Evolutionary conservation across 2,888 invertebrate genomes (phyloP).

Genomic region (Ichneumoninae sp.): DNA sequence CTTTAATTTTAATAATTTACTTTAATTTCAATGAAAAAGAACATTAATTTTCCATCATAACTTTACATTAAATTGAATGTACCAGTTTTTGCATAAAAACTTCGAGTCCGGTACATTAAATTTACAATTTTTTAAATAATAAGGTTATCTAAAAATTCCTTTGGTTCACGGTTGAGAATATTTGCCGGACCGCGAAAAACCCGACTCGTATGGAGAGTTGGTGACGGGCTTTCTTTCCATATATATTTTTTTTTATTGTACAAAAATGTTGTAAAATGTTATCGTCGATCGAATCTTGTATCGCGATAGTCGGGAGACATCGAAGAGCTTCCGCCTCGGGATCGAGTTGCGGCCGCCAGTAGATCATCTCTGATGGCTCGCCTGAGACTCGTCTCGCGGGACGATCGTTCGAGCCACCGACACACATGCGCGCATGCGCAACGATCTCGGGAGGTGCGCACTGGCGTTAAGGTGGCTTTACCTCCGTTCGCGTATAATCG

Average conservation of each 20-base stretch:
- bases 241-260: neutral
- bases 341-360: conserved; percentile 4
- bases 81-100: too few relatives aligned
- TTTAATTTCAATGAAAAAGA: too few relatives aligned
- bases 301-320: conserved; percentile 16
- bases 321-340: conserved; percentile 21
- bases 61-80: too few relatives aligned
- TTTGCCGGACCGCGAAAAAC: neutral
- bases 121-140: too few relatives aligned
- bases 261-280: neutral
- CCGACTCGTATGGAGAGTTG: neutral
- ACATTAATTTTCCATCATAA: too few relatives aligned
- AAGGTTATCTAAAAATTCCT: neutral
- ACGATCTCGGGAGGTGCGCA: neutral
- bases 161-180: neutral
- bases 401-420: neutral
- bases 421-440: neutral
- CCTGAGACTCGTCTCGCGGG: conserved; percentile 11
- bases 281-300: conserved; percentile 20
- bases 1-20: too few relatives aligned
- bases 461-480: conserved; percentile 8
- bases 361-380: conserved; percentile 10
- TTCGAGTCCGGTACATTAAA: too few relatives aligned
- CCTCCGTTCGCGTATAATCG: conserved; percentile 43
- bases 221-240: neutral